Evolutionary conservation across 92 coral and sea anemone genomes (phyloP).

Genomic region (Porites divaricata): DNA sequence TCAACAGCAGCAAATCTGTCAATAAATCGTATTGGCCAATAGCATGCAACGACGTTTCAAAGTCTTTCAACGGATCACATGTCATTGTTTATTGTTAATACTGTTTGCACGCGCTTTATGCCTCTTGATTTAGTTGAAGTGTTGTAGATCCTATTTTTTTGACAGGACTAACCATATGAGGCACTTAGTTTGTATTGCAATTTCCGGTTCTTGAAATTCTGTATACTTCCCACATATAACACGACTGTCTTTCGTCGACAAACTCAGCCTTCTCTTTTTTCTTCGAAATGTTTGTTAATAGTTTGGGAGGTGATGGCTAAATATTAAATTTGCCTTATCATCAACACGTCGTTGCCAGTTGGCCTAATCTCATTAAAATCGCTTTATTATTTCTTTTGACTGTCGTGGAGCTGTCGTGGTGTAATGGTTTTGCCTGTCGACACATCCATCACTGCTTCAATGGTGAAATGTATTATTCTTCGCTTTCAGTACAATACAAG

Average conservation of each 20-base stretch:
- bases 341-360: constrained; percentile 57
- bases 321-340: constrained; percentile 44
- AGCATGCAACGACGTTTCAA: constrained; percentile 27
- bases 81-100: constrained; percentile 48
- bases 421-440: constrained; percentile 32
- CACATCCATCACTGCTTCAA: constrained; percentile 29
- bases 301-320: constrained; percentile 55
- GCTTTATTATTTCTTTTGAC: constrained; percentile 47
- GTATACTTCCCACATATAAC: constrained; percentile 23
- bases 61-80: constrained; percentile 42
- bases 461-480: constrained; percentile 41
- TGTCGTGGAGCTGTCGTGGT: constrained; percentile 31
- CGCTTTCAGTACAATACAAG: constrained; percentile 23
- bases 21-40: constrained; percentile 35
- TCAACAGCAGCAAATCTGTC: constrained; percentile 22
- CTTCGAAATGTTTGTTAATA: constrained; percentile 42
- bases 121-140: not conserved
- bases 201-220: constrained; percentile 48
- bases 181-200: constrained; percentile 33
- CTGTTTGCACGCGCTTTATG: constrained; percentile 13
- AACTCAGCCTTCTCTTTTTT: not conserved
- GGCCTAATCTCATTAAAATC: constrained; percentile 48
- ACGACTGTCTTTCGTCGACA: constrained; percentile 26
- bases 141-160: constrained; percentile 9
- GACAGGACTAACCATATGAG: constrained; percentile 50